Evolutionary conservation across 2,797 vertebrate species (phyloP).

Genomic region (Okamejei kenojei): DNA sequence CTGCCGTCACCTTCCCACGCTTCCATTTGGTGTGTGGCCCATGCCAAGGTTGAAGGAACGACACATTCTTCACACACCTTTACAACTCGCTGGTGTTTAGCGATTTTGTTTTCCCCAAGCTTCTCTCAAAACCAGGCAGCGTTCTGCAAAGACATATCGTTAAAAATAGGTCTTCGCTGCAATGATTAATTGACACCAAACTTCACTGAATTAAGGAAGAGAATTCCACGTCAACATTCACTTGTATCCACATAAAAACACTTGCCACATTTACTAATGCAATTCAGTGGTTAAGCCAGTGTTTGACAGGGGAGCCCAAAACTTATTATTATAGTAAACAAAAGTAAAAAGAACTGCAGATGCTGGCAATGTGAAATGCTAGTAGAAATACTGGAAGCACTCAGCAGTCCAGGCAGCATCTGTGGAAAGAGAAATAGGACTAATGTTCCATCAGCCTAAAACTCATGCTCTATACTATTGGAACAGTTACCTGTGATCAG

Average conservation of each 20-base stretch:
- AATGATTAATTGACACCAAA: not conserved
- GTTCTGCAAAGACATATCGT: not conserved
- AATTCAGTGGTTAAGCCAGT: not conserved
- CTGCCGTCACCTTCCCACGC: not conserved
- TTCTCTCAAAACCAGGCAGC: not conserved
- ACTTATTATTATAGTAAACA: not conserved
- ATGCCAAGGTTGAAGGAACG: constrained; percentile 23
- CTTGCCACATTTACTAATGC: not conserved
- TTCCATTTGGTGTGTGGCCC: not conserved
- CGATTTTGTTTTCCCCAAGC: not conserved
- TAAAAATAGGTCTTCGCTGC: not conserved
- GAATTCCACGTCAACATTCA: not conserved
- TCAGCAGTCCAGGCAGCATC: too few relatives aligned
- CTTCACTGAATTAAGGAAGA: not conserved
- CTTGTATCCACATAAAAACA: not conserved
- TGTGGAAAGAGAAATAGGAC: too few relatives aligned
- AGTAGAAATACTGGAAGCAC: too few relatives aligned
- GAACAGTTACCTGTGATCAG: not conserved
- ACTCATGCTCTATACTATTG: not conserved
- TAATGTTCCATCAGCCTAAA: too few relatives aligned
- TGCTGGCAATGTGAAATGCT: too few relatives aligned
- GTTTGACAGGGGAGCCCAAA: not conserved
- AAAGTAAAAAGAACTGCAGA: too few relatives aligned
- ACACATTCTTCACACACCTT: not conserved
- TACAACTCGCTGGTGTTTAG: not conserved